phyloP scores from a whole-genome alignment of 2,888 invertebrate genomes.

The Itoplectis maculator region DNA sequence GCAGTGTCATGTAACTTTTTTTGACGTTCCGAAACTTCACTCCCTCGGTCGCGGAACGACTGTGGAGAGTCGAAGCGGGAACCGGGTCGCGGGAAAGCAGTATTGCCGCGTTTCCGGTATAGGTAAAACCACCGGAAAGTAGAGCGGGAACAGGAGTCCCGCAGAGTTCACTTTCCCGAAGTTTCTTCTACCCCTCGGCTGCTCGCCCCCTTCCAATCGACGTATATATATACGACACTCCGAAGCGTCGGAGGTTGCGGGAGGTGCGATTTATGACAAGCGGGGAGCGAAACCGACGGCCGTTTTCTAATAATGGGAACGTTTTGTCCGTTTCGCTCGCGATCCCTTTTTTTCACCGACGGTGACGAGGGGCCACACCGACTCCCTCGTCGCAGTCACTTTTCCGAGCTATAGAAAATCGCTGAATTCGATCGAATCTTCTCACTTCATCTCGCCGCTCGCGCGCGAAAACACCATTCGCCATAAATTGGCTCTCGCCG shows the following conservation, averaged over 20 bases:
- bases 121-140: conserved; percentile 68
- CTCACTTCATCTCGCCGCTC: conserved; percentile 1
- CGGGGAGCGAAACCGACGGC: conserved; percentile 62
- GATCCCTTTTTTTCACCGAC: conserved; percentile 30
- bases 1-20: conserved; percentile 65
- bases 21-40: conserved; percentile 65
- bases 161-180: conserved; percentile 69
- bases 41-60: conserved; percentile 40
- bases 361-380: conserved; percentile 14
- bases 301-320: conserved; percentile 65
- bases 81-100: conserved; percentile 55
- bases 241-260: conserved; percentile 34
- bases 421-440: conserved; percentile 35
- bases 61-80: conserved; percentile 37
- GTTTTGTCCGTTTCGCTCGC: conserved; percentile 61
- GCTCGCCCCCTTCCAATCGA: conserved; percentile 40
- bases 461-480: conserved; percentile 1
- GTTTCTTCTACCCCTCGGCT: conserved; percentile 58
- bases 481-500: conserved; percentile 1
- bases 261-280: conserved; percentile 69
- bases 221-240: conserved; percentile 61
- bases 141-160: conserved; percentile 65
- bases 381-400: conserved; percentile 22
- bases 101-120: conserved; percentile 67
- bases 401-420: conserved; percentile 35